Evolutionary conservation across 2,888 invertebrate species (phyloP).

Genomic region (Lymantria dispar): DNA sequence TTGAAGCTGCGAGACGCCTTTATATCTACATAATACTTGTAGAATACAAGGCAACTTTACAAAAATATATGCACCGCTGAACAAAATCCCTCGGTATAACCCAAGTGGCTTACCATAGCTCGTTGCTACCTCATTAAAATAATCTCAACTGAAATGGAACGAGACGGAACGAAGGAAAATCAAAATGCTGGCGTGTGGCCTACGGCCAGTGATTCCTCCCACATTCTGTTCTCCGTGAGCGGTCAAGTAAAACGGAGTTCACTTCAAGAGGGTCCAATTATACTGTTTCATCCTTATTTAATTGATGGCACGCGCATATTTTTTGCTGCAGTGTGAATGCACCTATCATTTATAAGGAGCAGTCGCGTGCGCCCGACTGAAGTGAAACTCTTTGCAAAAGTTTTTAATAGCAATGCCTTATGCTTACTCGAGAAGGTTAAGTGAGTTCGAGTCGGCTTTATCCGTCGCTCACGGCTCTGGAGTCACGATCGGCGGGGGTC

Average conservation of each 20-base stretch:
- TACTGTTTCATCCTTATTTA: conserved; percentile 59
- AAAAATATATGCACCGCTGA: conserved; percentile 43
- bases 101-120: conserved; percentile 34
- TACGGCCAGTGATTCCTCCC: conserved; percentile 57
- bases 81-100: conserved; percentile 37
- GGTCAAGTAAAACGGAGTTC: conserved; percentile 54
- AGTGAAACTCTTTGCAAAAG: conserved; percentile 57
- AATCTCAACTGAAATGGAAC: conserved; percentile 59
- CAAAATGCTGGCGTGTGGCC: conserved; percentile 60
- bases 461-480: conserved; percentile 41
- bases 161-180: conserved; percentile 43
- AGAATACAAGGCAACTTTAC: conserved; percentile 53
- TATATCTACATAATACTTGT: conserved; percentile 48
- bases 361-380: conserved; percentile 58
- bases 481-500: conserved; percentile 48
- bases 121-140: conserved; percentile 51
- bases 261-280: conserved; percentile 46
- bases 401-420: conserved; percentile 59
- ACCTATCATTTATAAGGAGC: conserved; percentile 49
- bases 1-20: conserved; percentile 2
- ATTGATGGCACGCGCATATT: conserved; percentile 75
- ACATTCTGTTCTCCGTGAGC: conserved; percentile 59
- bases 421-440: conserved; percentile 62
- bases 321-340: conserved; percentile 63
- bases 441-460: conserved; percentile 58